phyloP scores from a whole-genome alignment of 2,113 vertebrate genomes.

The Lamprotornis superbus region DNA sequence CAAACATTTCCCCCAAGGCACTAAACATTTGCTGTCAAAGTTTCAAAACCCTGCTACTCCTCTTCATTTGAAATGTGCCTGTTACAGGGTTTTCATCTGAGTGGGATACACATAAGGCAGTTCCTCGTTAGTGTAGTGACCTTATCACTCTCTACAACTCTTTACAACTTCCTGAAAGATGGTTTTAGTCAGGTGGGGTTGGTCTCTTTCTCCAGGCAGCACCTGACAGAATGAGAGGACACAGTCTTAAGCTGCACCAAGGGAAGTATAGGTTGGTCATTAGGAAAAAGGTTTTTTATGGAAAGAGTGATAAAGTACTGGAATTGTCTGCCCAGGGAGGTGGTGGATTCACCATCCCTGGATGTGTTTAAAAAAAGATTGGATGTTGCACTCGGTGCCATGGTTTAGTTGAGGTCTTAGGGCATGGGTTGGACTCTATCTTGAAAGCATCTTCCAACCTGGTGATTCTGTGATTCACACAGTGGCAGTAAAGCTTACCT shows the following conservation, averaged over 20 bases:
- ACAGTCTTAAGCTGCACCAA: not conserved
- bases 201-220: not conserved
- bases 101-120: not conserved
- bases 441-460: not conserved
- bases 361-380: not conserved
- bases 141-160: not conserved
- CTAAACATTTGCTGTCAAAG: not conserved
- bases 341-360: not conserved
- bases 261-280: not conserved
- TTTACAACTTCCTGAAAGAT: not conserved
- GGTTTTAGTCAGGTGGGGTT: not conserved
- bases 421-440: too few relatives aligned
- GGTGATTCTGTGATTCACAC: not conserved
- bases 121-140: not conserved
- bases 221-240: not conserved
- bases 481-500: not conserved
- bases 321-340: accelerated
- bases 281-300: not conserved
- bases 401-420: not conserved
- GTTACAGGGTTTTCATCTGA: not conserved
- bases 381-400: not conserved
- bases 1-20: not conserved
- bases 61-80: not conserved
- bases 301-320: not conserved
- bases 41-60: not conserved